phyloP scores from a whole-genome alignment of 2,113 vertebrate species.

The Eupsittula cactorum region DNA sequence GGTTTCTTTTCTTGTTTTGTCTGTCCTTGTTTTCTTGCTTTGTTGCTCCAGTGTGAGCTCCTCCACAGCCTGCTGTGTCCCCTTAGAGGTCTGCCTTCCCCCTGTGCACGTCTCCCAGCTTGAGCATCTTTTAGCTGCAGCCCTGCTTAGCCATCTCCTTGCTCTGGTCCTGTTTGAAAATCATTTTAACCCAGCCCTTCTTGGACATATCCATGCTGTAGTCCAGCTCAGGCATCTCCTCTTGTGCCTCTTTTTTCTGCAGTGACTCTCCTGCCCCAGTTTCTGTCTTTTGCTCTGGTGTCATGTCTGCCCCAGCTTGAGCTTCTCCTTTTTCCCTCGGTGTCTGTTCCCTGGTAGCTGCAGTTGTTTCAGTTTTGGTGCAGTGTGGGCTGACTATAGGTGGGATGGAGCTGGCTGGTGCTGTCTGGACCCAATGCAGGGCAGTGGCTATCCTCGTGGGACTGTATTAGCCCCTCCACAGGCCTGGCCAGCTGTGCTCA shows the following conservation, averaged over 20 bases:
- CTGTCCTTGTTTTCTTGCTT: background rate
- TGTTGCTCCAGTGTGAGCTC: background rate
- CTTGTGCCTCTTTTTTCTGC: background rate
- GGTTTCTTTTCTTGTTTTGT: background rate
- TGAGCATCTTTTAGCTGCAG: background rate
- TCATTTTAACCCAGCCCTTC: background rate
- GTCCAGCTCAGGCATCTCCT: background rate
- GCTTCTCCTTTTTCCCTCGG: accelerated
- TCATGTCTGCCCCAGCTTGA: background rate
- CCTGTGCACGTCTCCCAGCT: background rate
- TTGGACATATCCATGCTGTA: background rate
- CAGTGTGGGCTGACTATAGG: background rate
- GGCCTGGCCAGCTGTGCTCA: too few species aligned
- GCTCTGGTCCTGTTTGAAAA: background rate
- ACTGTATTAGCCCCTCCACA: too few species aligned
- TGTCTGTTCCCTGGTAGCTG: background rate
- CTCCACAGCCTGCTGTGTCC: background rate
- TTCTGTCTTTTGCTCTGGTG: background rate
- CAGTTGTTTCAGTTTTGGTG: background rate
- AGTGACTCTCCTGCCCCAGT: background rate
- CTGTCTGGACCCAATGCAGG: accelerated
- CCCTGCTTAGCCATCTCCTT: background rate
- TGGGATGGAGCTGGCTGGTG: too few species aligned
- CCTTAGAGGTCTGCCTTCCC: background rate
- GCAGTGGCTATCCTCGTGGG: accelerated